phyloP scores from a whole-genome alignment of 2,113 vertebrate species.

The Trichechus manatus region DNA sequence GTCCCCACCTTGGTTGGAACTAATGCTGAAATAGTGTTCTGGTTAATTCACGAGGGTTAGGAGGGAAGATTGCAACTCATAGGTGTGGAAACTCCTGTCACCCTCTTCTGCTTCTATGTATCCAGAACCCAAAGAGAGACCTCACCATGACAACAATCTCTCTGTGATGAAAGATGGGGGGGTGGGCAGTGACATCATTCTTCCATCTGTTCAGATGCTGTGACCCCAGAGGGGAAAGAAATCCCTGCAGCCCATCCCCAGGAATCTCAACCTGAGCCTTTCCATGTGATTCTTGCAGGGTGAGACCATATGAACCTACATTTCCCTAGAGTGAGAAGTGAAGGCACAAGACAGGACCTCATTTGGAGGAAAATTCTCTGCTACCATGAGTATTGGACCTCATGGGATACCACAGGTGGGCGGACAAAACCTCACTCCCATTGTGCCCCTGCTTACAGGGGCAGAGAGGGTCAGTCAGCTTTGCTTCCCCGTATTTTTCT shows the following conservation, averaged over 20 bases:
- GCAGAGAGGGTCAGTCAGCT: neutral
- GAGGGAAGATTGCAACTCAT: neutral
- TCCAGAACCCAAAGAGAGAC: neutral
- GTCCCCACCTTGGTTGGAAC: neutral
- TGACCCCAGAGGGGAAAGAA: neutral
- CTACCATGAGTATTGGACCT: neutral
- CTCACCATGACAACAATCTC: neutral
- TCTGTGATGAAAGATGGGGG: too few relatives aligned
- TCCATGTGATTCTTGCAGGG: neutral
- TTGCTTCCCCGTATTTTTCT: neutral
- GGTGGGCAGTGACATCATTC: neutral
- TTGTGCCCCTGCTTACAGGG: neutral
- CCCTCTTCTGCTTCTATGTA: neutral
- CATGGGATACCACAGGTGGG: neutral
- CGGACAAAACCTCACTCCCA: neutral
- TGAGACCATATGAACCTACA: neutral
- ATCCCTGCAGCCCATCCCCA: neutral
- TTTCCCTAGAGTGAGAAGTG: neutral
- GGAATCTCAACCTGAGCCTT: neutral
- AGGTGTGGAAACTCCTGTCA: neutral
- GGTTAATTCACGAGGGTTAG: neutral
- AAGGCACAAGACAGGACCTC: neutral
- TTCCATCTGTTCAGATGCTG: neutral
- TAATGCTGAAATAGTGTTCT: neutral
- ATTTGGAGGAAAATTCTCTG: neutral